Evolutionary conservation across 2,888 invertebrate genomes (phyloP).

Genomic region (Tinea pellionella): DNA sequence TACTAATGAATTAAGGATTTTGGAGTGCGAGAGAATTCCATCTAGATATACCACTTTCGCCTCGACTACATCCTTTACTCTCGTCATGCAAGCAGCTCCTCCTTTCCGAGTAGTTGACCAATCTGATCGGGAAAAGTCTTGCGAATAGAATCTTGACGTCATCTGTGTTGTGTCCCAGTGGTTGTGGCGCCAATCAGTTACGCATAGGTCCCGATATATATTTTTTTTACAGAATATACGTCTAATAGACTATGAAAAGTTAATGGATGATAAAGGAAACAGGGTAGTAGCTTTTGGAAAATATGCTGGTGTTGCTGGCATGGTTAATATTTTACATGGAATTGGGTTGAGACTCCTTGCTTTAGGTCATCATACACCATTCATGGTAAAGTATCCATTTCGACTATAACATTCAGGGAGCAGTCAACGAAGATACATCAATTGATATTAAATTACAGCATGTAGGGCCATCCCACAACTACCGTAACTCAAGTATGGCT

Average conservation of each 20-base stretch:
- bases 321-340: constrained; percentile 98
- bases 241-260: constrained; percentile 96
- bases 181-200: too few species aligned
- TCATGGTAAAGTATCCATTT: constrained; percentile 77
- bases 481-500: constrained; percentile 97
- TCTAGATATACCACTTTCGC: too few species aligned
- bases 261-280: constrained; percentile 89
- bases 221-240: constrained; percentile 80
- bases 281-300: constrained; percentile 98
- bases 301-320: constrained; percentile 98
- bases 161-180: too few species aligned
- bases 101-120: too few species aligned
- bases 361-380: constrained; percentile 98
- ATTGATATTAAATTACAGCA: constrained; percentile 69
- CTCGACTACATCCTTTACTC: too few species aligned
- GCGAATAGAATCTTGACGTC: too few species aligned
- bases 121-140: too few species aligned
- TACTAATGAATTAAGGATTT: too few species aligned
- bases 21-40: too few species aligned
- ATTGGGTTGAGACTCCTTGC: constrained; percentile 93
- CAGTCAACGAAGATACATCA: not conserved
- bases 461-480: constrained; percentile 98
- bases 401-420: not conserved
- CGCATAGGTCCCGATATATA: too few species aligned
- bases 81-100: too few species aligned